Evolutionary conservation across 1,140 invertebrate species (phyloP), one percentile per base, ranked within the genome.

Genomic region (Ylistrum balloti): DNA sequence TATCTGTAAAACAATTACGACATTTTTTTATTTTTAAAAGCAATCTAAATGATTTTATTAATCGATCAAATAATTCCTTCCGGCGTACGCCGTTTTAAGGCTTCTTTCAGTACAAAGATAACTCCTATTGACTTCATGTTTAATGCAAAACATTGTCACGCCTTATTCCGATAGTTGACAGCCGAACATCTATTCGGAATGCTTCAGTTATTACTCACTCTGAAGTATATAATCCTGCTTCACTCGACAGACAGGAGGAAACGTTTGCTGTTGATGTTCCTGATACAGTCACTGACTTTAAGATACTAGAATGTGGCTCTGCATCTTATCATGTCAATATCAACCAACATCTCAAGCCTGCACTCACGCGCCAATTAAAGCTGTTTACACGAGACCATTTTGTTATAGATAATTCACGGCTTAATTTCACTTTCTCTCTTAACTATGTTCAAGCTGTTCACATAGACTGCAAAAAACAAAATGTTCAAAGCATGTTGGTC

Each of bases 281-380:
- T 17, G 56, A 28, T 28, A 74, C 5, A 74, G 22, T 74, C 56
- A 74, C 22, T 3, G 1, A 74, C 28, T 28, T 7, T 22, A 56
- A n/a, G 22, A n/a, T 28, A 3, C 22, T 74, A 74, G 56, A n/a
- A 28, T 74, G n/a, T 74, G n/a, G 56, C 5, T 28, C 56, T 28
- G 22, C 5, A 28, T 11, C 15, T 28, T 74, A 74, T 74, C 56
- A 74, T 28, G n/a, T 28, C n/a, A n/a, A 9, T 74, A 74, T 74
- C 56, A 28, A 74, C 17, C n/a, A 28, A 17, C 20, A 74, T 74
- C 22, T n/a, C 56, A 74, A 74, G 28, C 56, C n/a, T n/a, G 56
- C 56, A n/a, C 56, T 74, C 22, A 74, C 56, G 56, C 56, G 56
- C 56, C 56, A 74, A 74, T 74, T 74, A 74, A 74, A 74, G 9